Evolutionary conservation across 23 tunicate genomes (phyloP), one percentile per base, ranked within the genome.

Genomic region (Styela plicata): DNA sequence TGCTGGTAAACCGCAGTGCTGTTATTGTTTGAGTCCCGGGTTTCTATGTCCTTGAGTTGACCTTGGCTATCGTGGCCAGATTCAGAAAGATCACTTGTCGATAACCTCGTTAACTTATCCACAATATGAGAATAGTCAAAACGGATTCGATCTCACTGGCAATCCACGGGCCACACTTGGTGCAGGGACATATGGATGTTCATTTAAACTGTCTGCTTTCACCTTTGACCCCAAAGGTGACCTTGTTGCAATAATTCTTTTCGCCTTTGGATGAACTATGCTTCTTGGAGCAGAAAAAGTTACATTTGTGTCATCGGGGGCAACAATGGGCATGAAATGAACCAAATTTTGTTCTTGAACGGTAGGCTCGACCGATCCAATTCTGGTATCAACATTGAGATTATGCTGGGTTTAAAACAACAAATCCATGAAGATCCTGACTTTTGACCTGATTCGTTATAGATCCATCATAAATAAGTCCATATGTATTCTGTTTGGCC

Each of bases 131-230:
- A 44, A 29, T 76, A 76, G 13, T 76, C 81, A 57, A 23, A 44
- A n/a, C 17, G 81, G 33, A 13, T 52, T 76, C 7, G 66, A 20
- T 44, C 33, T 21, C 18, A 53, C 64, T 1, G 71, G 31, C 18
- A 67, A 27, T 16, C 66, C 33, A 27, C 66, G 36, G 7, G 81
- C 81, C 0, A 76, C 52, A 26, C 81, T 76, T 1, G 81, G 81
- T 44, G 66, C 81, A 0, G 81, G 81, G 23, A 53, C 31, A 31
- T 76, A 76, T 29, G 81, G n/a, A 53, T 57, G 78, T 44, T 37
- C n/a, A 57, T 76, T 36, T 18, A 7, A 33, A 53, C 23, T 53
- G 21, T 52, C 25, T 7, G 0, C 37, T 44, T 53, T 44, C 13
- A 23, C 22, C 33, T 17, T 26, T 52, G 64, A 22, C 18, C 71